Evolutionary conservation across 2,797 vertebrate species (phyloP).

Genomic region (Picus viridis): DNA sequence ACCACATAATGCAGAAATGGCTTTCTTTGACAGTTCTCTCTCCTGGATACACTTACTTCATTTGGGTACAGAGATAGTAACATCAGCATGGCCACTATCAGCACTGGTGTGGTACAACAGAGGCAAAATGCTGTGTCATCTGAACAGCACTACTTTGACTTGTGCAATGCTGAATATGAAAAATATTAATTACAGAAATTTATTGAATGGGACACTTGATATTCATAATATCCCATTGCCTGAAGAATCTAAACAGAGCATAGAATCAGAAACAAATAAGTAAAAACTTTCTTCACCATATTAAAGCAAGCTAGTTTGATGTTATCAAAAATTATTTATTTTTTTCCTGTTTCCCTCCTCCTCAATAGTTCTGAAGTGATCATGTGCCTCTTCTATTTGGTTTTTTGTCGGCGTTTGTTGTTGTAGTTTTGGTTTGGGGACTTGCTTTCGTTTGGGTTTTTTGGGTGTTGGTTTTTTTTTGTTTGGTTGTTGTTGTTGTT

Average conservation of each 20-base stretch:
- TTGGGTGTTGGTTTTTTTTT: too few relatives aligned
- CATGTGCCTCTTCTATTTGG: neutral
- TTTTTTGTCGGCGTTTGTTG: too few relatives aligned
- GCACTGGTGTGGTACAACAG: too few relatives aligned
- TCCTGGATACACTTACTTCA: neutral
- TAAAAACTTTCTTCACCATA: neutral
- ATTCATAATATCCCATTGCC: neutral
- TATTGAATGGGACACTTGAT: neutral
- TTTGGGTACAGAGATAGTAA: neutral
- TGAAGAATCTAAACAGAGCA: neutral
- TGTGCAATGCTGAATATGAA: neutral
- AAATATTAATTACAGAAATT: neutral
- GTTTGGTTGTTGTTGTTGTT: too few relatives aligned
- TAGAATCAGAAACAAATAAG: neutral
- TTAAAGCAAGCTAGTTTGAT: neutral
- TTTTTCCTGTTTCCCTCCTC: fast-evolving
- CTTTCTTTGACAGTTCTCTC: neutral
- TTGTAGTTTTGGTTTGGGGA: too few relatives aligned
- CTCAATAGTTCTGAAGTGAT: neutral
- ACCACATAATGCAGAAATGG: neutral
- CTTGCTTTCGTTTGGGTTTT: too few relatives aligned
- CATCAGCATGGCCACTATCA: neutral
- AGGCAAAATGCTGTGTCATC: neutral
- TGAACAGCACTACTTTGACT: neutral
- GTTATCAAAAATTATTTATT: neutral